A percentile compares a stretch with the other conserved stretches of the same genome.
phyloP scores from a whole-genome alignment of 2,888 invertebrate genomes.

The Pyrgus malvae region DNA sequence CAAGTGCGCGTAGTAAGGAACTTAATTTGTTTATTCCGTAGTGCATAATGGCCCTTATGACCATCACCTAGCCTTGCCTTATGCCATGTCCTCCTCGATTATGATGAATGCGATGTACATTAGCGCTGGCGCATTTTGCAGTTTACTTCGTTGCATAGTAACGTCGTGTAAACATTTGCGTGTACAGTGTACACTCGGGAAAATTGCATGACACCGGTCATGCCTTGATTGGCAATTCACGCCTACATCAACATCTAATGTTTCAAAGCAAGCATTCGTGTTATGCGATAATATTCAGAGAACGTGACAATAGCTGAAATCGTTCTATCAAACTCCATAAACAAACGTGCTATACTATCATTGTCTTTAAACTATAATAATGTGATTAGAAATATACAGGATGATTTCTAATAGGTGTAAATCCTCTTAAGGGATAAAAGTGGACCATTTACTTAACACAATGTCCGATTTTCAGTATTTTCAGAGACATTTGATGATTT shows the following conservation, averaged over 20 bases:
- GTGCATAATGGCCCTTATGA: slow-evolving; percentile 6
- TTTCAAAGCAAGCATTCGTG: slow-evolving; percentile 39
- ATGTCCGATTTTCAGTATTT: too few species aligned
- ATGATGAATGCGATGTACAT: background rate
- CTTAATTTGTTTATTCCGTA: slow-evolving; percentile 14
- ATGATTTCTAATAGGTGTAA: too few species aligned
- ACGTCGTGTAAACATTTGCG: background rate
- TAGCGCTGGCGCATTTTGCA: slow-evolving; percentile 6
- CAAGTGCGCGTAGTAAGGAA: background rate
- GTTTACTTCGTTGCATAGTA: slow-evolving; percentile 15
- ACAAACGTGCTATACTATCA: slow-evolving; percentile 59
- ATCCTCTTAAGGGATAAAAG: too few species aligned
- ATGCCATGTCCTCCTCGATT: slow-evolving; percentile 7
- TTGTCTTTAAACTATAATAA: too few species aligned
- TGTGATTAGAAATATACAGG: too few species aligned
- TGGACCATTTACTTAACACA: too few species aligned
- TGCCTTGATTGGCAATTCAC: slow-evolving; percentile 23
- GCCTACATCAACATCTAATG: slow-evolving; percentile 41
- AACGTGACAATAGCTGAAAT: slow-evolving; percentile 66
- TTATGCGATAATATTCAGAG: slow-evolving; percentile 47
- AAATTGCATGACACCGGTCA: background rate
- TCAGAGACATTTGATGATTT: too few species aligned
- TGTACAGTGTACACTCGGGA: background rate
- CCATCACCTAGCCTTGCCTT: slow-evolving; percentile 22
- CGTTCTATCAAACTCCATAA: slow-evolving; percentile 41